Evolutionary conservation across 2,113 vertebrate species (phyloP).

Genomic region (Platysteira castanea): DNA sequence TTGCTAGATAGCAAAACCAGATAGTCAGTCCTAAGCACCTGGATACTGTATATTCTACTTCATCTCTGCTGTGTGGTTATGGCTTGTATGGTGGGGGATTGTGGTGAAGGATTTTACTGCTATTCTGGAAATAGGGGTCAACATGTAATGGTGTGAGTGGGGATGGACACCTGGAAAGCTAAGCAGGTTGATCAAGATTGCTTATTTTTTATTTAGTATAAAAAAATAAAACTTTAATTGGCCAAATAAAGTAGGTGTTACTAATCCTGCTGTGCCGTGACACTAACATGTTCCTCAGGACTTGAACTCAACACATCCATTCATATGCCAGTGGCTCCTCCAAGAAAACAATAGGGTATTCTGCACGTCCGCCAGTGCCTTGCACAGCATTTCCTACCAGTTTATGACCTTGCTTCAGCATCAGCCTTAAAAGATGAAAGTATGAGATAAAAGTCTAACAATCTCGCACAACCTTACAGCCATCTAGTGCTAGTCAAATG

Average conservation of each 20-base stretch:
- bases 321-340: not conserved
- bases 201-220: not conserved
- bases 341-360: not conserved
- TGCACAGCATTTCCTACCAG: not conserved
- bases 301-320: not conserved
- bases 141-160: rapidly evolving
- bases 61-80: not conserved
- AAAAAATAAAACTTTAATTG: not conserved
- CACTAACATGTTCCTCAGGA: not conserved
- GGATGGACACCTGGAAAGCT: not conserved
- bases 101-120: not conserved
- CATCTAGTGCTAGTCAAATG: not conserved
- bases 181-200: not conserved
- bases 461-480: not conserved
- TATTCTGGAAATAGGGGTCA: not conserved
- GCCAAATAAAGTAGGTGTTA: not conserved
- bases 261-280: not conserved
- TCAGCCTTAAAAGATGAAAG: not conserved
- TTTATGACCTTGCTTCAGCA: not conserved
- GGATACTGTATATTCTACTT: not conserved
- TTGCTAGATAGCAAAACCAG: not conserved
- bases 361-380: not conserved
- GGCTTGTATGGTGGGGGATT: not conserved
- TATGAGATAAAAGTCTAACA: not conserved
- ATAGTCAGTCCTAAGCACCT: not conserved